Conservation (phyloP, 2,888 invertebrate genomes). For the Polydrusus tereticollis region DNA sequence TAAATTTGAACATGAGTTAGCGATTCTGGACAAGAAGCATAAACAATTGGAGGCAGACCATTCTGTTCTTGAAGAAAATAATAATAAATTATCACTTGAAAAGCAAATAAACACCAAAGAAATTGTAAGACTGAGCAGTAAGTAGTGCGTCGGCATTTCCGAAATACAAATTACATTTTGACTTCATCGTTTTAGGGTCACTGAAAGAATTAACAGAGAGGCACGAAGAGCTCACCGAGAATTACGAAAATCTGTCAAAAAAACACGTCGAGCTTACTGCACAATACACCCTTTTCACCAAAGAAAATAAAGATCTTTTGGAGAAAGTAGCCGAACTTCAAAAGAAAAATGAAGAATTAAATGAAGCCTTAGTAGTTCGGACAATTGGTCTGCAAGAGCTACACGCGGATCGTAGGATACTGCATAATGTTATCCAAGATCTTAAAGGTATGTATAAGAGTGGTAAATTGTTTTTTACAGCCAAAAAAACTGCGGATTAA, state of each 20-base stretch:
- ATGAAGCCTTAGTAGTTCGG: conserved; percentile 54
- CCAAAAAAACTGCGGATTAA: too few species aligned
- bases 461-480: too few species aligned
- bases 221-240: conserved; percentile 18
- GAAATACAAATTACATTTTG: too few species aligned
- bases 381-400: conserved; percentile 54
- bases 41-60: conserved; percentile 58
- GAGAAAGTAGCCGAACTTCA: neutral
- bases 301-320: conserved; percentile 11
- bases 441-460: conserved; percentile 69
- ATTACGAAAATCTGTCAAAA: conserved; percentile 48
- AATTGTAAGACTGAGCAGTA: conserved; percentile 27
- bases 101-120: conserved; percentile 18
- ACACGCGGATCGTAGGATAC: conserved; percentile 65
- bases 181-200: conserved; percentile 24
- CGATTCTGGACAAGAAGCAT: conserved; percentile 29
- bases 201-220: neutral
- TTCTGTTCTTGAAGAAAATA: conserved; percentile 32
- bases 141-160: neutral
- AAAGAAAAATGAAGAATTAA: conserved; percentile 42
- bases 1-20: conserved; percentile 16
- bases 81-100: conserved; percentile 26
- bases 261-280: conserved; percentile 52
- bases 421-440: conserved; percentile 82
- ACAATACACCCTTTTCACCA: conserved; percentile 20